Conservation (phyloP, 2,888 invertebrate species). For the Calameuta pallipes region DNA sequence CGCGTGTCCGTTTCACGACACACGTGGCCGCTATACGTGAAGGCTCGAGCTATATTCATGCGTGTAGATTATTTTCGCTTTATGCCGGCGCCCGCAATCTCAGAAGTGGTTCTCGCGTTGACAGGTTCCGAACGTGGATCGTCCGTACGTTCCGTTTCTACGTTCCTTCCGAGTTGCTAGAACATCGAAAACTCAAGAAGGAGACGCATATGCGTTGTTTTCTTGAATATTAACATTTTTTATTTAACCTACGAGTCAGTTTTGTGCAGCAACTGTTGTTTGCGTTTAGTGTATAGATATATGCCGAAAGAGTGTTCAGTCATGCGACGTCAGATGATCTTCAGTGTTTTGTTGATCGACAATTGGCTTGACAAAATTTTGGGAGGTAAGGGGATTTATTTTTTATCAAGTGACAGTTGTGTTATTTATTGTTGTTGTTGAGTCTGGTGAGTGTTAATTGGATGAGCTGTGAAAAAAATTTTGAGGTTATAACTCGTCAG, state of each 20-base stretch:
- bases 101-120: conserved; percentile 53
- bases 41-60: conserved; percentile 13
- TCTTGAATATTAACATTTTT: neutral
- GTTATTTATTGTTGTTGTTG: neutral
- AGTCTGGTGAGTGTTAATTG: neutral
- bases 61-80: conserved; percentile 53
- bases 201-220: neutral
- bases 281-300: neutral
- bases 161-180: neutral
- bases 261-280: neutral
- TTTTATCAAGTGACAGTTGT: neutral
- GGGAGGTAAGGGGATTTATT: neutral
- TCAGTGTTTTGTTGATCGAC: neutral
- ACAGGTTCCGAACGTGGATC: conserved; percentile 42
- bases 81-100: conserved; percentile 53
- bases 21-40: conserved; percentile 8
- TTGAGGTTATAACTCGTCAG: neutral
- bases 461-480: neutral
- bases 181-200: neutral
- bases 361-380: neutral
- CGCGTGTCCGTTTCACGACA: neutral
- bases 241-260: neutral
- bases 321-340: neutral
- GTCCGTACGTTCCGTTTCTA: neutral
- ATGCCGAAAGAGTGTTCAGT: neutral